Percentiles rank a stretch among this genome's conserved stretches.
Conservation (phyloP, 2,113 vertebrate species). For the Xiphorhynchus elegans region DNA sequence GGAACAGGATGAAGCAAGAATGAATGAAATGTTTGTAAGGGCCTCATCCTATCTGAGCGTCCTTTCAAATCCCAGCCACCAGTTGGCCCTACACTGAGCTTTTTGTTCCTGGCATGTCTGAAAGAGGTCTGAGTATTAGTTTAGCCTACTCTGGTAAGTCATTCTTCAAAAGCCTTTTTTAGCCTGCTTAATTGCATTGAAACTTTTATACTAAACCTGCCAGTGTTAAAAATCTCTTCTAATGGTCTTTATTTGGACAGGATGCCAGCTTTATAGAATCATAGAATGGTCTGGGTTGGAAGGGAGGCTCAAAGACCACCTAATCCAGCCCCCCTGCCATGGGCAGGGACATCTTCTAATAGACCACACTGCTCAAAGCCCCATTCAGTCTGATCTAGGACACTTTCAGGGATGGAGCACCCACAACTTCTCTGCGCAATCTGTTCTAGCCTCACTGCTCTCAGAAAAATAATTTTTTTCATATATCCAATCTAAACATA, state of each 20-base stretch:
- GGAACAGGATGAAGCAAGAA: slow-evolving; percentile 37
- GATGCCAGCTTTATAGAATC: neutral
- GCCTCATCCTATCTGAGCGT: neutral
- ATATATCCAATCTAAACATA: neutral
- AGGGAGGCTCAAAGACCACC: neutral
- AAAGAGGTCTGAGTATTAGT: neutral
- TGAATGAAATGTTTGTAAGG: slow-evolving; percentile 20
- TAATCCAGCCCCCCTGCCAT: neutral
- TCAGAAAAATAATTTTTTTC: neutral
- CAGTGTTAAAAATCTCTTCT: neutral
- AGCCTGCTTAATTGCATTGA: neutral
- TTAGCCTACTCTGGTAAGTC: neutral
- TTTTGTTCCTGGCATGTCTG: neutral
- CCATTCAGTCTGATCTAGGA: neutral
- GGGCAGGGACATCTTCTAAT: neutral
- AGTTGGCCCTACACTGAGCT: neutral
- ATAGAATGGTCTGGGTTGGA: neutral
- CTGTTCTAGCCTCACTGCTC: neutral
- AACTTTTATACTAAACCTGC: neutral
- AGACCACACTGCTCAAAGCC: neutral
- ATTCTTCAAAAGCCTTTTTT: slow-evolving; percentile 2
- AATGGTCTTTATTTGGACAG: neutral
- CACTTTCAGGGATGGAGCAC: neutral
- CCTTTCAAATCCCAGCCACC: neutral
- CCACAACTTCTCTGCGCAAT: neutral